phyloP scores from a whole-genome alignment of 1,140 invertebrate species.

The Heliconius eleuchia region DNA sequence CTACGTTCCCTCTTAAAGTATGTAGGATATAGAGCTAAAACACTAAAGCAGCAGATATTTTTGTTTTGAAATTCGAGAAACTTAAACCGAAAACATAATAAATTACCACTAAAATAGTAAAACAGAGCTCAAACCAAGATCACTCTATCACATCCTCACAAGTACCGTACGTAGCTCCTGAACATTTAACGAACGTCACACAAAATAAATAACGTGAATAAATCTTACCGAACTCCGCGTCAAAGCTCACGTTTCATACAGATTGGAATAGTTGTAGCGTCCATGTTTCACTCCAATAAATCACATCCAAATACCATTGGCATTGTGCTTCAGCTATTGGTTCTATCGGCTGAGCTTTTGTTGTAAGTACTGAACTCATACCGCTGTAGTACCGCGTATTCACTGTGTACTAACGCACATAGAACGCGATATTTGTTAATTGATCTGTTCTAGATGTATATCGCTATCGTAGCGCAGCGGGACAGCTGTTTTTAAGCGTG shows the following conservation, averaged over 20 bases:
- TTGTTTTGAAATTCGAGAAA: too few relatives aligned
- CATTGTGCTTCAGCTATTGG: not conserved
- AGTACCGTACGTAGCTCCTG: not conserved
- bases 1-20: too few relatives aligned
- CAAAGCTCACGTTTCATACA: conserved; percentile 9
- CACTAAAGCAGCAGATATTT: too few relatives aligned
- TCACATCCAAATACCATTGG: not conserved
- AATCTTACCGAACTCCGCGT: not conserved
- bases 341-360: not conserved
- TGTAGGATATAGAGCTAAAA: too few relatives aligned
- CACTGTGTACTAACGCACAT: not conserved
- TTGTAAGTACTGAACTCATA: not conserved
- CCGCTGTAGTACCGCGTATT: not conserved
- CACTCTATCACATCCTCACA: too few relatives aligned
- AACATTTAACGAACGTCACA: not conserved
- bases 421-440: too few relatives aligned
- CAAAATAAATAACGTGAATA: conserved; percentile 11
- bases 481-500: too few relatives aligned
- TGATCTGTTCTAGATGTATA: too few relatives aligned
- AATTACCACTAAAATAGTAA: too few relatives aligned
- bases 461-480: too few relatives aligned
- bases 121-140: too few relatives aligned
- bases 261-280: conserved; percentile 26
- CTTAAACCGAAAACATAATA: too few relatives aligned
- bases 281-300: conserved; percentile 15